Evolutionary conservation across 1,140 invertebrate species (phyloP), one percentile per base, ranked within the genome.

Genomic region (Prorops nasuta): DNA sequence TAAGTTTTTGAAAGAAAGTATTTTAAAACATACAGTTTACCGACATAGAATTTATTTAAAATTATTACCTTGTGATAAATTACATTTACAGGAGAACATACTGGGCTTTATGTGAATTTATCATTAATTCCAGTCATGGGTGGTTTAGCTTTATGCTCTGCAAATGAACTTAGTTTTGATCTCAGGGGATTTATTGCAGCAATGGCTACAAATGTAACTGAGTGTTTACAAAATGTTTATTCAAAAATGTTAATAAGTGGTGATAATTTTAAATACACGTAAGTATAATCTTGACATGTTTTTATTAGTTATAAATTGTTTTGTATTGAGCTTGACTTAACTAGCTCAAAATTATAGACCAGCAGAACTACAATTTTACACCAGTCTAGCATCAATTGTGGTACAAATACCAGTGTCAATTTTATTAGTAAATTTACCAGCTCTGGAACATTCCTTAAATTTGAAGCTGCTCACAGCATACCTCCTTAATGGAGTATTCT

Each of bases 171-270:
- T 14, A 90, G 87, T 74, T 93, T 92, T 72, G 86, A 90, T 71
- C 67, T 86, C 12, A 74, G 81, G 55, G 91, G 91, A 12, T 92
- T 93, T 66, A 63, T 87, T 17, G 88, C 89, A 32, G 89, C 90
- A 10, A 82, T 92, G 77, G 82, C 83, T 4, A 91, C 90, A 17
- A 92, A 93, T 79, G 69, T 92, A 34, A 90, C 89, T 19, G 91
- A 93, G 77, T 92, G 90, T 76, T 79, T 91, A 66, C 90, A 92
- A 76, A 92, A 91, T 80, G 90, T 92, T 46, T 90, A 88, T 74
- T 91, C 88, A 1, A 92, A 92, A 78, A 84, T 89, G 80, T 76
- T 91, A 14, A 86, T 92, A 43, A 90, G 87, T 71, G 86, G 86
- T 40, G 86, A 90, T 63, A 84, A 85, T 64, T 89, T 88, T 67